A percentile compares a stretch with the other conserved stretches of the same genome.
phyloP scores from a whole-genome alignment of 2,113 vertebrate species.

The Scopus umbretta region DNA sequence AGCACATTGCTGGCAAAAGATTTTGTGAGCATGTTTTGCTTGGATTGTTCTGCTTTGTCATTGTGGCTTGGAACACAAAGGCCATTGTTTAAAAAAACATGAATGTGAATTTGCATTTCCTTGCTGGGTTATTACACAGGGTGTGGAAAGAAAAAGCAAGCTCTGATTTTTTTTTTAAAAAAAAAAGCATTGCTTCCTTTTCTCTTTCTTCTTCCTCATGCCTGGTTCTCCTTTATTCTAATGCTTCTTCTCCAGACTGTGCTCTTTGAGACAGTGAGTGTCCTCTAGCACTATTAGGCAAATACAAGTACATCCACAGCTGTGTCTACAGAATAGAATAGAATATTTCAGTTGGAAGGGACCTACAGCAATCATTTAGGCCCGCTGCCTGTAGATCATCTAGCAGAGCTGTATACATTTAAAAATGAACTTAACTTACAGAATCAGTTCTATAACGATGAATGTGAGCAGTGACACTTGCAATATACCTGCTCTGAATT shows the following conservation, averaged over 20 bases:
- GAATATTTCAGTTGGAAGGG: not conserved
- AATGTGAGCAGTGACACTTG: not conserved
- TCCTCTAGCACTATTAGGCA: not conserved
- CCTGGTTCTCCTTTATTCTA: not conserved
- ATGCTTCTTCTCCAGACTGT: not conserved
- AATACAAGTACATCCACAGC: not conserved
- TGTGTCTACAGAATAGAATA: not conserved
- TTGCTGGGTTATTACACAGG: not conserved
- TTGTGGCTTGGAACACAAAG: conserved; percentile 40
- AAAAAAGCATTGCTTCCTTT: not conserved
- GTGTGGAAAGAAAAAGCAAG: conserved; percentile 20
- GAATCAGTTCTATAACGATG: not conserved
- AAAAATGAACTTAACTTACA: not conserved
- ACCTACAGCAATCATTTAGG: not conserved
- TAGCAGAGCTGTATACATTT: not conserved
- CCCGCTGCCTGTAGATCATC: not conserved
- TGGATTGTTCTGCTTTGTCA: conserved; percentile 11
- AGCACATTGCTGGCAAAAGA: conserved; percentile 4
- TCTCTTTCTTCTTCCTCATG: not conserved
- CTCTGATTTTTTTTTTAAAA: not conserved
- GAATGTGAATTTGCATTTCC: conserved; percentile 33
- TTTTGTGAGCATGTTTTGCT: not conserved
- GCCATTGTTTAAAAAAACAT: conserved; percentile 38
- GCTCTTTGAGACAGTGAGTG: not conserved
- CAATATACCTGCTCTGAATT: not conserved